These are phyloP conservation scores for Aurelia sp. DNA, from an alignment of 30 jellyfish, hydroid and myxozoan species.

Conservation along the genomic window DNA sequence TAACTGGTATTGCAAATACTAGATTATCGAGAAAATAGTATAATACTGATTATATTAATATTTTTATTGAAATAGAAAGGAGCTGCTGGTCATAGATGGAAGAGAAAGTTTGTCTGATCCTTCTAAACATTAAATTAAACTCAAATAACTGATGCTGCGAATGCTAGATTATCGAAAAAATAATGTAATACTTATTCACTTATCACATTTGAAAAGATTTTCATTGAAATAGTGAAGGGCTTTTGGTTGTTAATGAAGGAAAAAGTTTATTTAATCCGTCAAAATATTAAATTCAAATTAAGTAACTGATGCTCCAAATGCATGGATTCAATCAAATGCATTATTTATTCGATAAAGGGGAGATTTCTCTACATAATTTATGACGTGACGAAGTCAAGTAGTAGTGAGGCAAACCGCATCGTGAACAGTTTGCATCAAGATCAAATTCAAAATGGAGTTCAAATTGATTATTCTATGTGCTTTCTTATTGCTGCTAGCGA, in stretches of 20 bases:
- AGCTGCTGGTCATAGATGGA: too few relatives aligned
- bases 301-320: slow-evolving; percentile 1
- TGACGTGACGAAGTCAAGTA: background rate
- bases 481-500: background rate
- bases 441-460: slow-evolving; percentile 11
- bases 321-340: background rate
- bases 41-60: too few relatives aligned
- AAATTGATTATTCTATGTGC: background rate
- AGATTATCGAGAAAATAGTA: too few relatives aligned
- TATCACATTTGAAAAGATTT: too few relatives aligned
- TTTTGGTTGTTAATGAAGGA: background rate
- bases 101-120: too few relatives aligned
- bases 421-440: background rate
- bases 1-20: too few relatives aligned
- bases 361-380: background rate
- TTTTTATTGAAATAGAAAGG: too few relatives aligned
- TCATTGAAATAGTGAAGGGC: background rate
- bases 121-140: too few relatives aligned
- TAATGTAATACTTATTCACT: too few relatives aligned
- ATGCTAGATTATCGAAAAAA: too few relatives aligned
- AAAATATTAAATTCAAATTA: background rate
- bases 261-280: background rate
- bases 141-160: too few relatives aligned
- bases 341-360: background rate
- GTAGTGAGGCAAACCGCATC: slow-evolving; percentile 1